Conservation (phyloP, 1,140 invertebrate species). For the Drosophila triauraria region DNA sequence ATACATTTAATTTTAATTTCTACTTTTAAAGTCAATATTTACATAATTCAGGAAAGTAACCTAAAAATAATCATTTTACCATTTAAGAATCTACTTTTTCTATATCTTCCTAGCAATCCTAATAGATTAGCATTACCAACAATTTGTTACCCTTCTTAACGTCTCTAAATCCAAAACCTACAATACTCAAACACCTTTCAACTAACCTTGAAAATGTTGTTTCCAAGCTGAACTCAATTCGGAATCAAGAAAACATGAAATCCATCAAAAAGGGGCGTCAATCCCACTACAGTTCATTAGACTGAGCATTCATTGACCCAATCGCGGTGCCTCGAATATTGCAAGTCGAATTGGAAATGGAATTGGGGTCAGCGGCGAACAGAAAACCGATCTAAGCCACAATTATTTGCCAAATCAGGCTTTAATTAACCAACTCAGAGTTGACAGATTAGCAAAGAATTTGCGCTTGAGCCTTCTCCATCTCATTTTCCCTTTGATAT, state of each 20-base stretch:
- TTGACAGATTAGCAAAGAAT: constrained; percentile 73
- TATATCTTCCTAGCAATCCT: not conserved
- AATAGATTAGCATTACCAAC: not conserved
- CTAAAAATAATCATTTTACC: not conserved
- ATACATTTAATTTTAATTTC: not conserved
- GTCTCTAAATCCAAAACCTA: not conserved
- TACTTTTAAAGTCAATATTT: not conserved
- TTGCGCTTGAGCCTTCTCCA: constrained; percentile 14
- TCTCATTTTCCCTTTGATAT: constrained; percentile 18
- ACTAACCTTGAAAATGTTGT: constrained; percentile 28
- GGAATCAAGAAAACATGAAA: not conserved
- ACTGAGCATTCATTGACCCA: constrained; percentile 37
- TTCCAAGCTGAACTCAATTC: constrained; percentile 29
- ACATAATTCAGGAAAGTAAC: not conserved
- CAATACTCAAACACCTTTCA: not conserved
- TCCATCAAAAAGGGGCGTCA: constrained; percentile 64
- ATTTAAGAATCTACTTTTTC: not conserved
- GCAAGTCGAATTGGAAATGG: constrained; percentile 18
- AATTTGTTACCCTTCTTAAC: not conserved
- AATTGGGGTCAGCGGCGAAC: constrained; percentile 53
- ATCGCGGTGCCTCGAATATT: constrained; percentile 35
- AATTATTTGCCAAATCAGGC: constrained; percentile 73
- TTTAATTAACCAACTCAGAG: constrained; percentile 69
- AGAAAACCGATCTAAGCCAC: constrained; percentile 59
- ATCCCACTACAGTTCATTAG: constrained; percentile 29